Evolutionary conservation across 2,888 invertebrate species (phyloP).

Genomic region (Pollenia griseotomentosa): DNA sequence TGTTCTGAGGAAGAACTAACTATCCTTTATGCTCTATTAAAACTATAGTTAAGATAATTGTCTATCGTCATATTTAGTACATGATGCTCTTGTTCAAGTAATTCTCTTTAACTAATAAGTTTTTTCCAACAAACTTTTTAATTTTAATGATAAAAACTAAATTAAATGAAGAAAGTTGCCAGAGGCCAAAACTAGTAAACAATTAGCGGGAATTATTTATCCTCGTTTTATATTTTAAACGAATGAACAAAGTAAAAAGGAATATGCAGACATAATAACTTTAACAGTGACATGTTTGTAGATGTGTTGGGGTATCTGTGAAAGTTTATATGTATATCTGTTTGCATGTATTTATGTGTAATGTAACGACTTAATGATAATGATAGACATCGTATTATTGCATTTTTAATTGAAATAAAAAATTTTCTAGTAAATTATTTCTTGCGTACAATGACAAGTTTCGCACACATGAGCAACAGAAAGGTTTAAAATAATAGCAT

Average conservation of each 20-base stretch:
- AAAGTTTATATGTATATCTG: background rate
- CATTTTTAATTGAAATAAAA: conserved; percentile 55
- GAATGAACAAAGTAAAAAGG: background rate
- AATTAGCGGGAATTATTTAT: background rate
- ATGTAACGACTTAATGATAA: conserved; percentile 23
- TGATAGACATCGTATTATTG: conserved; percentile 35
- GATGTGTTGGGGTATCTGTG: background rate
- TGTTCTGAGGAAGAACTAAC: no score
- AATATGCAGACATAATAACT: conserved; percentile 2
- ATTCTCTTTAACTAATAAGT: background rate
- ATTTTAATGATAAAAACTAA: conserved; percentile 6
- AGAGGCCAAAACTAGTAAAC: background rate
- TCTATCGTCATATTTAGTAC: no score
- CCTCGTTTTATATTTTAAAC: background rate
- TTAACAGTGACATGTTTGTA: background rate
- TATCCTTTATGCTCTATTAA: no score
- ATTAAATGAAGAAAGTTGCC: background rate
- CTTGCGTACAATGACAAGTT: background rate
- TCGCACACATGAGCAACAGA: background rate
- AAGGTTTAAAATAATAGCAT: no score
- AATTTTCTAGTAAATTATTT: conserved; percentile 4
- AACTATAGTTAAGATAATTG: no score
- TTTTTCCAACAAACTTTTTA: background rate
- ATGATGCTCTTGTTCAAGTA: background rate
- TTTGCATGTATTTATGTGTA: background rate